These are phyloP conservation scores for Hemaris fuciformis DNA, from an alignment of 2,888 invertebrate species.

Conservation along the genomic window DNA sequence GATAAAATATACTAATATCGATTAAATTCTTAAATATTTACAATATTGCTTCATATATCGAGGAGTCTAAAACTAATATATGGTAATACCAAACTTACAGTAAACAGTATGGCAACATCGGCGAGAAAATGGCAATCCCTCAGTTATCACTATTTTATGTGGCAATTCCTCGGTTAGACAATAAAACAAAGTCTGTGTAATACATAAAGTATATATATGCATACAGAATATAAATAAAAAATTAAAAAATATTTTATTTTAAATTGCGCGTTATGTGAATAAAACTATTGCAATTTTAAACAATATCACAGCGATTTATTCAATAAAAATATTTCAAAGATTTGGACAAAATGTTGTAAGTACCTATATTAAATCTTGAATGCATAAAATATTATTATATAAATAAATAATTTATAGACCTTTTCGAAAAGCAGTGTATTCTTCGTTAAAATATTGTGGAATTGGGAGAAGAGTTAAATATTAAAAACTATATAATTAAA, in stretches of 20 bases:
- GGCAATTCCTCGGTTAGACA: not conserved
- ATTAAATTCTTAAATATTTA: slow-evolving; percentile 29
- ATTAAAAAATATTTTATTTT: not conserved
- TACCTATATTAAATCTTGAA: not conserved
- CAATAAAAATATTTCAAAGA: not conserved
- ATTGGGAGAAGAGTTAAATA: too few relatives aligned
- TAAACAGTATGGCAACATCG: slow-evolving; percentile 31
- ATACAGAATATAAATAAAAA: not conserved
- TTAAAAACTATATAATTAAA: too few relatives aligned
- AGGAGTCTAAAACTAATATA: slow-evolving; percentile 17
- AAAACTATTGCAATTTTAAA: not conserved
- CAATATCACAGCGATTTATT: not conserved
- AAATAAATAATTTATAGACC: too few relatives aligned
- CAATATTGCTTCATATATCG: slow-evolving; percentile 27
- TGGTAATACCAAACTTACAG: slow-evolving; percentile 2
- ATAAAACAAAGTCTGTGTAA: not conserved
- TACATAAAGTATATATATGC: not conserved
- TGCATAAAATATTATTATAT: too few relatives aligned
- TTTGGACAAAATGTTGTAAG: too few relatives aligned
- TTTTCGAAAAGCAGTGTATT: too few relatives aligned
- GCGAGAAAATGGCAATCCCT: slow-evolving; percentile 22
- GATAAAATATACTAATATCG: slow-evolving; percentile 19
- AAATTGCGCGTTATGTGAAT: not conserved
- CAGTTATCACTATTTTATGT: not conserved
- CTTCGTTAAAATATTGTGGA: too few relatives aligned